Evolutionary conservation across 35 echinoderm and acorn worm species (phyloP).

Genomic region (Lytechinus pictus): DNA sequence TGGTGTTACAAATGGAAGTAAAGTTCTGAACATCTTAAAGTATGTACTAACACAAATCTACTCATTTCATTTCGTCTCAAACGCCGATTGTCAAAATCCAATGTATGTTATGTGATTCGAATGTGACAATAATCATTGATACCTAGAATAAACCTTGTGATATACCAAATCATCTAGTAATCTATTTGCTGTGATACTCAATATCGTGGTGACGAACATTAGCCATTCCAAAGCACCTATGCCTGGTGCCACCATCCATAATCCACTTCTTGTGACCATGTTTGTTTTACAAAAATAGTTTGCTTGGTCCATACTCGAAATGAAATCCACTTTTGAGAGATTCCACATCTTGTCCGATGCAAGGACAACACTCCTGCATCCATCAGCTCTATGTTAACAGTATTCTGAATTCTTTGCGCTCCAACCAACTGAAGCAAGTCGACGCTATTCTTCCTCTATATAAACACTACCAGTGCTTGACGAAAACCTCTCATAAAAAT

Average conservation of each 20-base stretch:
- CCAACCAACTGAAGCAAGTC: background rate
- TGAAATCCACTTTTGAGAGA: background rate
- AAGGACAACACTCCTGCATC: background rate
- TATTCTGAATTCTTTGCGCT: background rate
- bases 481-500: background rate
- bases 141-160: background rate
- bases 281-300: background rate
- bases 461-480: background rate
- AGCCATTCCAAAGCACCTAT: background rate
- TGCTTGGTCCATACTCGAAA: background rate
- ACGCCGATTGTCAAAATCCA: background rate
- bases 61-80: background rate
- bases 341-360: background rate
- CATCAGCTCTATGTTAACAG: background rate
- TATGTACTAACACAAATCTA: conserved; percentile 14
- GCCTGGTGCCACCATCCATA: background rate
- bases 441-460: background rate
- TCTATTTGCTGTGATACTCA: background rate
- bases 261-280: background rate
- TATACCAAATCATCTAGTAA: background rate
- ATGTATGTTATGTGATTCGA: background rate
- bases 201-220: background rate
- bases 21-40: background rate
- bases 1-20: background rate
- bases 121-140: background rate